Percentiles rank a stretch among this genome's conserved stretches.
These are phyloP conservation scores for Polyploca ridens DNA, from an alignment of 2,888 invertebrate species.

Conservation along the genomic window DNA sequence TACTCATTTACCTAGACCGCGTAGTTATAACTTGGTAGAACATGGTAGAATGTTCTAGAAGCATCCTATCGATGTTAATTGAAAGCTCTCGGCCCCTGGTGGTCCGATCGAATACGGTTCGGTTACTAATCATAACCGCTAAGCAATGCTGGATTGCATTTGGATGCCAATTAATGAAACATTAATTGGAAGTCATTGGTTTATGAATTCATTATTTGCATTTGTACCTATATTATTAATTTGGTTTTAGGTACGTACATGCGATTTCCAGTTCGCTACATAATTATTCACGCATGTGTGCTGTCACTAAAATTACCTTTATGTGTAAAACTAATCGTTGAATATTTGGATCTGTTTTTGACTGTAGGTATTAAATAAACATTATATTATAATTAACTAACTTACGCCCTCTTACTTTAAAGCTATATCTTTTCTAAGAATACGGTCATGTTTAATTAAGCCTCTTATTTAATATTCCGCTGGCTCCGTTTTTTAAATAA, in stretches of 20 bases:
- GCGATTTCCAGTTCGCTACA: background rate
- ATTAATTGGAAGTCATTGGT: conserved; percentile 26
- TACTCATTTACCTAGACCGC: conserved; percentile 13
- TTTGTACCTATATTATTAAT: background rate
- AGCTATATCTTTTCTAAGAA: too few relatives aligned
- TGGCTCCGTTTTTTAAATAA: conserved; percentile 38
- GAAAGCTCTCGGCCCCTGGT: conserved; percentile 24
- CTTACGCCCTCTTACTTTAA: too few relatives aligned
- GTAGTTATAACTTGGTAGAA: background rate
- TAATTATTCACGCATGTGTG: background rate
- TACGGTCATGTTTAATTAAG: conserved; percentile 28
- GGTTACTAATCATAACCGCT: conserved; percentile 34
- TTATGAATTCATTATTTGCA: background rate
- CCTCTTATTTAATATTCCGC: conserved; percentile 30
- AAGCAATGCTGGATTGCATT: conserved; percentile 30
- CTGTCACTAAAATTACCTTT: background rate
- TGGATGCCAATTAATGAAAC: conserved; percentile 35
- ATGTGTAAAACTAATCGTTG: too few relatives aligned
- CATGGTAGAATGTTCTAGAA: conserved; percentile 29
- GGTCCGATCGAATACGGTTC: conserved; percentile 23
- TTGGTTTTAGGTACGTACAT: background rate
- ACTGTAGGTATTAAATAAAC: too few relatives aligned
- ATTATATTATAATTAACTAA: background rate
- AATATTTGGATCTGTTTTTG: too few relatives aligned
- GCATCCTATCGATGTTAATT: conserved; percentile 29